phyloP scores from a whole-genome alignment of 2,888 invertebrate species.

The Parnassius mnemosyne region DNA sequence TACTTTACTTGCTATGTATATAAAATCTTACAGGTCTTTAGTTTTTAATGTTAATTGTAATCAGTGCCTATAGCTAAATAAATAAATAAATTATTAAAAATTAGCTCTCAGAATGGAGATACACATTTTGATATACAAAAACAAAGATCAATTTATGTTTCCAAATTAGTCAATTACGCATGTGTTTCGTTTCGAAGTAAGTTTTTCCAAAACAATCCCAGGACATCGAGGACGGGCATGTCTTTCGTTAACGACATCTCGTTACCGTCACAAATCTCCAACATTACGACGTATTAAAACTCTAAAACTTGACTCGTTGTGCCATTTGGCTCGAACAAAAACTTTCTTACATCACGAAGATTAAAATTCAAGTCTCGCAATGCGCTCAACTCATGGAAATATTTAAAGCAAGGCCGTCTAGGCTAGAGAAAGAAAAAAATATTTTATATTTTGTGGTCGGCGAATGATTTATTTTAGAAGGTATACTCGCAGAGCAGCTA shows the following conservation, averaged over 20 bases:
- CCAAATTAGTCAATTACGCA: conserved; percentile 49
- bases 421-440: conserved; percentile 13
- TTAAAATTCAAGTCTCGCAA: conserved; percentile 72
- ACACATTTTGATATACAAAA: not conserved
- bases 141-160: conserved; percentile 23
- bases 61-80: too few relatives aligned
- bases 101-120: too few relatives aligned
- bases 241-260: conserved; percentile 68
- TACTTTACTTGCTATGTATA: too few relatives aligned
- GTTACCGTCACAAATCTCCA: conserved; percentile 75
- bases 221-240: conserved; percentile 48
- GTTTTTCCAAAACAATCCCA: conserved; percentile 56
- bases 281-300: conserved; percentile 79
- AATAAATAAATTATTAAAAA: too few relatives aligned
- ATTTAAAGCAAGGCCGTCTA: conserved; percentile 29
- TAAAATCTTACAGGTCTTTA: too few relatives aligned
- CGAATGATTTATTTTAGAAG: not conserved
- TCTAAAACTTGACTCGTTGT: conserved; percentile 70
- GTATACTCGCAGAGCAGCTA: too few relatives aligned
- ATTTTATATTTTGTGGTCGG: not conserved
- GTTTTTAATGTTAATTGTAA: too few relatives aligned
- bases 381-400: conserved; percentile 39
- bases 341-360: conserved; percentile 74
- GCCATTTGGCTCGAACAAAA: conserved; percentile 71
- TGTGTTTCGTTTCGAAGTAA: conserved; percentile 32